Evolutionary conservation across 2,797 vertebrate species (phyloP).

Genomic region (Eidolon dupreanum): DNA sequence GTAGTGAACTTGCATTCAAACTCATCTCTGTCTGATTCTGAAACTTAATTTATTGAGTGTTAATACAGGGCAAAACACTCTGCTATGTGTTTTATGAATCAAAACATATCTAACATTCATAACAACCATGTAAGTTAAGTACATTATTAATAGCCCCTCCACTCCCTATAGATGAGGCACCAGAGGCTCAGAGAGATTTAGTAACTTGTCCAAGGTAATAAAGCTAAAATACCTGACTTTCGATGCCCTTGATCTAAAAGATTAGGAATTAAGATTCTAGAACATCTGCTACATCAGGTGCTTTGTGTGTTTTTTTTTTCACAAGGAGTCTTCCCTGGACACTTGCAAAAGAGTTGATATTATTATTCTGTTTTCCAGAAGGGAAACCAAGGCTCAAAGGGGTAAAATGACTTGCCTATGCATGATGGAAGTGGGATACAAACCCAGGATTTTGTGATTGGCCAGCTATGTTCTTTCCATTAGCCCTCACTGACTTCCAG

Average conservation of each 20-base stretch:
- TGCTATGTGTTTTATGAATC: neutral
- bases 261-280: neutral
- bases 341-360: neutral
- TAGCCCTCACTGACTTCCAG: neutral
- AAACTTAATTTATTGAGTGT: neutral
- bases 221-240: neutral
- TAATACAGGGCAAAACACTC: neutral
- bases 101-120: conserved; percentile 5
- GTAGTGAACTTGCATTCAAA: neutral
- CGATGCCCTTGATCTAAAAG: neutral
- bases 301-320: neutral
- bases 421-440: neutral
- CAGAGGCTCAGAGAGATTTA: neutral
- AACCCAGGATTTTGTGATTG: neutral
- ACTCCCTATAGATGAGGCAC: neutral
- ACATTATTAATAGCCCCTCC: neutral
- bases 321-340: neutral
- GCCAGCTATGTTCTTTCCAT: neutral
- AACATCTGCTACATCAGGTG: neutral
- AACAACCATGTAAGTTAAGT: neutral
- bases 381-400: neutral
- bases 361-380: neutral
- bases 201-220: neutral
- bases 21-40: neutral
- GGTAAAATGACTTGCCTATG: neutral